Conservation (phyloP, 2,113 vertebrate genomes). For the Pseudopipra pipra region DNA sequence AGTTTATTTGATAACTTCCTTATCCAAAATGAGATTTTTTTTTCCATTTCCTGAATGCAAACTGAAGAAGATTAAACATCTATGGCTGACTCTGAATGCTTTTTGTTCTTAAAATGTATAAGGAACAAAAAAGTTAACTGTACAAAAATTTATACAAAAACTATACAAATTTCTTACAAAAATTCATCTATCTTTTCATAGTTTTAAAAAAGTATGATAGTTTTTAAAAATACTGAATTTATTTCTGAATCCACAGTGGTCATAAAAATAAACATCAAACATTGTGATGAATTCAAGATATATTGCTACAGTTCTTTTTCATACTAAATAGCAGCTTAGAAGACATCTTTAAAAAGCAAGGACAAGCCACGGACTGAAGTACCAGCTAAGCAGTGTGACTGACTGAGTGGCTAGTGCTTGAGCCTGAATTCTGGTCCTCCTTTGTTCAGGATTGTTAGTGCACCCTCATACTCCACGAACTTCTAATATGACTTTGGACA, state of each 20-base stretch:
- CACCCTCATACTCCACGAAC: not conserved
- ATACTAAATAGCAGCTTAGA: not conserved
- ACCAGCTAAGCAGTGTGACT: not conserved
- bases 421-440: not conserved
- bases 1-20: not conserved
- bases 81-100: not conserved
- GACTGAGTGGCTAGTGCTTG: not conserved
- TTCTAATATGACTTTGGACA: not conserved
- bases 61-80: not conserved
- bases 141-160: no score
- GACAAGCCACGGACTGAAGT: not conserved
- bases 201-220: not conserved
- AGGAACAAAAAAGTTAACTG: not conserved
- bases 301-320: not conserved
- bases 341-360: not conserved
- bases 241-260: not conserved
- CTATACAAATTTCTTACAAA: not conserved
- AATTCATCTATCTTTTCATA: not conserved
- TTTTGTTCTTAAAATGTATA: not conserved
- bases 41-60: not conserved
- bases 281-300: not conserved
- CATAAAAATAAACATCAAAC: not conserved
- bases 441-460: not conserved
- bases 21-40: not conserved
- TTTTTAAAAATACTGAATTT: not conserved